Conservation (phyloP, 2,113 vertebrate species). For the Cephalopterus ornatus region DNA sequence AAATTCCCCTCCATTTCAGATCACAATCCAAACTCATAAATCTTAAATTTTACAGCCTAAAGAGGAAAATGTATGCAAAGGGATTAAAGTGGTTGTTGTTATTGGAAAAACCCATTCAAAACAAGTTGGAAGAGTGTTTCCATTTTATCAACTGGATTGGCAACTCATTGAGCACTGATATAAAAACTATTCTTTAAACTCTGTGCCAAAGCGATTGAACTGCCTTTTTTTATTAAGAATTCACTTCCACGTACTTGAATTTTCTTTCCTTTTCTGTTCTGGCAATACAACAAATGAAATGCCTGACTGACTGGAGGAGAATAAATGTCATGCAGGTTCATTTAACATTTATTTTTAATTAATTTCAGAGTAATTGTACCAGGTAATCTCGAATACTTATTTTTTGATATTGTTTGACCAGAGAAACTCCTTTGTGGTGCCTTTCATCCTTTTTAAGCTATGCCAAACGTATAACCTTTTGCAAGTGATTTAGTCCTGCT, state of each 20-base stretch:
- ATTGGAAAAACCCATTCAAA: background rate
- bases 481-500: background rate
- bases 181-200: background rate
- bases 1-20: background rate
- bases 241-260: background rate
- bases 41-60: background rate
- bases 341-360: constrained; percentile 62
- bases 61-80: background rate
- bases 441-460: constrained; percentile 54
- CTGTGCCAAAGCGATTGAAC: background rate
- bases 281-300: constrained; percentile 50
- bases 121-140: background rate
- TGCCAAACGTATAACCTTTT: background rate
- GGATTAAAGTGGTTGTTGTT: background rate
- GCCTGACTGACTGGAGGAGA: background rate
- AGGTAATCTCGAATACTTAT: constrained; percentile 48
- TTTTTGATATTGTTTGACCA: constrained; percentile 37
- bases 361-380: constrained; percentile 64
- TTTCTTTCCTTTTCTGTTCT: constrained; percentile 24
- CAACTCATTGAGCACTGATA: background rate
- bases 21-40: background rate
- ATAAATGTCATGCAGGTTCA: background rate
- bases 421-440: background rate
- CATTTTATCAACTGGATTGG: background rate
- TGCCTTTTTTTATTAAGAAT: background rate